Base-by-base conservation (phyloP, 2,888 invertebrate species). In the Oscheius sp. region DNA sequence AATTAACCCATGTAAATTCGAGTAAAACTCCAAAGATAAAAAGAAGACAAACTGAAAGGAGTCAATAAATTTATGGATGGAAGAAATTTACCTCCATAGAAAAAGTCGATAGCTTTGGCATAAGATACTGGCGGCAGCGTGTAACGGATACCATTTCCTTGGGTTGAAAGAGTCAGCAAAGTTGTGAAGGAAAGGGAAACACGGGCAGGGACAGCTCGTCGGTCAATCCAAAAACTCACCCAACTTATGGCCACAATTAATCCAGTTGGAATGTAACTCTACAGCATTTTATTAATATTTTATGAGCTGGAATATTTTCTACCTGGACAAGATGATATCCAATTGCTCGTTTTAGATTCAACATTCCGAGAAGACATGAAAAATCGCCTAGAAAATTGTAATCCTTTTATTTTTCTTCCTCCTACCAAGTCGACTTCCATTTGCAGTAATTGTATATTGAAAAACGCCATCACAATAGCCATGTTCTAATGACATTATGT, bases 291-390 rank as follows among this genome's bases (percentile, higher is more conserved):
- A 6, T 43, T 41, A 35, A 16, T 23, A 35, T 41, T 21, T 1
- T 23, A 41, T n/a, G 6, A n/a, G 6, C n/a, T 45, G 16, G 3
- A 35, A 29, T 3, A 7, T 35, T 13, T 13, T 3, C 2, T 21
- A 76, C 76, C 74, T 79, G 85, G 1, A 91, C 91, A 77, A 91
- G 84, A 84, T 91, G 91, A 82, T 90, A 91, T 18, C 91, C 91
- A 21, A 91, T 89, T 16, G 90, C 90, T n/a, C 91, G 88, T 66
- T 90, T 89, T 77, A 91, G 85, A 76, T 78, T 73, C 58, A 85
- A 74, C 76, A 82, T 78, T 27, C 84, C 85, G 46, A 81, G 64
- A 9, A 85, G 75, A 69, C 85, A 85, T 13, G 81, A 76, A 64
- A 85, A 85, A 68, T 84, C 81, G 1, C 84, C 83, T 81, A 43